Evolutionary conservation across 2,113 vertebrate genomes (phyloP), one percentile per base, ranked within the genome.

Genomic region (Plestiodon gilberti): DNA sequence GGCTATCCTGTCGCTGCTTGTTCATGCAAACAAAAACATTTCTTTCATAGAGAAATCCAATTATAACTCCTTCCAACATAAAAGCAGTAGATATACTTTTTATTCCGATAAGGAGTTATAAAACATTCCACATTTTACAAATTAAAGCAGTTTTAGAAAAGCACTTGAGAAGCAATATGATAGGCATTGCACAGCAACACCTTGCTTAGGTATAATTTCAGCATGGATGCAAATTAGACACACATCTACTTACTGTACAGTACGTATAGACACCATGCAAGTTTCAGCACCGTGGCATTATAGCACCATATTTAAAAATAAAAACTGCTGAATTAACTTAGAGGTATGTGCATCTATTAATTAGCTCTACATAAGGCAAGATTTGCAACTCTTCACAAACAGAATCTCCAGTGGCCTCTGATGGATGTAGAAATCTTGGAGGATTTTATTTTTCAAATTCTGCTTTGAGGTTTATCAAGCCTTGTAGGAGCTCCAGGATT

Each of bases 181-280:
- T 73, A 78, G 93, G 94, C 4, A 38, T 64, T 95, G 96, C 86
- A 95, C 95, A 91, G 96, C 95, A 96, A 95, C 81, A 84, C 94
- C 95, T 83, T 1, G 52, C 83, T 88, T 73, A 83, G 2, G 43
- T 33, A 88, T 70, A 52, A 67, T 43, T 86, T 83, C 18, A 89
- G 81, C 10, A 22, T 59, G 78, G 70, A 82, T 0, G 22, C 65
- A 82, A 80, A 64, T 38, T 38, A 3, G 33, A 40, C 67, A 84
- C 25, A 33, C 25, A 79, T 10, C 61, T 62, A 76, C 23, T 64
- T 48, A 61, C 0, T 71, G 61, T 38, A 33, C 22, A 85, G 8
- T 78, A 78, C 20, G 48, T 89, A 28, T 88, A 89, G 89, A 74
- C 75, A 87, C 91, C 82, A 89, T 88, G 83, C 90, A 57, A 83